Evolutionary conservation across 2,888 invertebrate species (phyloP).

Genomic region (Callinectes sapidus): DNA sequence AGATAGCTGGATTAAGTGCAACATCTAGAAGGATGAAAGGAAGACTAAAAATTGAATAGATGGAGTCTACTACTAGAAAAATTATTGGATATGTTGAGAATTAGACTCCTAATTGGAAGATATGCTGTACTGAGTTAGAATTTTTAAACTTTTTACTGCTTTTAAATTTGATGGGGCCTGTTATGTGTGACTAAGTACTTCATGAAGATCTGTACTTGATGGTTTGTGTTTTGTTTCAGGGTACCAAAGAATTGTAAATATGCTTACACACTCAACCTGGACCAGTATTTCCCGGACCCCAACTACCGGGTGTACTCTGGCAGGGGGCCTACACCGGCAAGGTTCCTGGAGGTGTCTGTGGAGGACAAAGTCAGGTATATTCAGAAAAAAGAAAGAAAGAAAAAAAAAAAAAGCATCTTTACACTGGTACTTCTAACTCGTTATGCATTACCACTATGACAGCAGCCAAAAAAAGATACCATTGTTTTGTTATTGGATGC

Average conservation of each 20-base stretch:
- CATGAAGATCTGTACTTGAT: not conserved
- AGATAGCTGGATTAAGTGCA: too few species aligned
- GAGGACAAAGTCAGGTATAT: conserved; percentile 63
- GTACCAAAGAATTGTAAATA: conserved; percentile 84
- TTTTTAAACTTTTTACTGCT: not conserved
- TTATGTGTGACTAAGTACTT: not conserved
- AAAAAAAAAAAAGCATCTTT: not conserved
- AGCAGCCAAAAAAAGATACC: too few species aligned
- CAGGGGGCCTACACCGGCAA: conserved; percentile 53
- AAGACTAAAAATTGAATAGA: too few species aligned
- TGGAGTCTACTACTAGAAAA: too few species aligned
- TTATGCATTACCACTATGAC: too few species aligned
- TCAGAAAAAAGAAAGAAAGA: too few species aligned
- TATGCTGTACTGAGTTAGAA: not conserved
- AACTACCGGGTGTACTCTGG: conserved; percentile 83
- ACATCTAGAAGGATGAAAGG: too few species aligned
- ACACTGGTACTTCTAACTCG: not conserved
- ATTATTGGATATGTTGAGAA: too few species aligned
- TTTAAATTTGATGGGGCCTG: not conserved
- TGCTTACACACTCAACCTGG: conserved; percentile 82
- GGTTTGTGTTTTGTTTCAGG: conserved; percentile 62
- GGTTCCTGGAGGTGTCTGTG: conserved; percentile 69
- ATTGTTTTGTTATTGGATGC: too few species aligned
- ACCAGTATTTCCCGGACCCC: conserved; percentile 86
- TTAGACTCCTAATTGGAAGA: too few species aligned